These are phyloP conservation scores for Luffia ferchaultella DNA, from an alignment of 2,888 invertebrate genomes.

Conservation along the genomic window DNA sequence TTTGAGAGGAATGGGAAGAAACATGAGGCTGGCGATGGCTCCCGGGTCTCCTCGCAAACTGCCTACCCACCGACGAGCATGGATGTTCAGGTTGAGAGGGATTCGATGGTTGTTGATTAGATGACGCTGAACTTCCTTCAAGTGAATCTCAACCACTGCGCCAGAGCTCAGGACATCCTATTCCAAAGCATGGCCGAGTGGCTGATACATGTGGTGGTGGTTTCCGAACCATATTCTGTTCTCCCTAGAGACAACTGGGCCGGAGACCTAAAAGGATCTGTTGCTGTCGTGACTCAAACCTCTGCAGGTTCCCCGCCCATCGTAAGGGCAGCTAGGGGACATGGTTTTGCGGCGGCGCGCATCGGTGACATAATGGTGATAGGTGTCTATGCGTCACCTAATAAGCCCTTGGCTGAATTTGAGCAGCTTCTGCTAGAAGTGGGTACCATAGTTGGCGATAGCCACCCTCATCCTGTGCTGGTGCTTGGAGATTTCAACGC, in stretches of 20 bases:
- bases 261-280: conserved; percentile 1
- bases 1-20: not conserved
- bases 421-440: too few relatives aligned
- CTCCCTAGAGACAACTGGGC: too few relatives aligned
- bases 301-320: too few relatives aligned
- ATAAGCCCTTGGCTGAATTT: conserved; percentile 13
- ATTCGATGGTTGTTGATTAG: too few relatives aligned
- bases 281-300: conserved; percentile 1
- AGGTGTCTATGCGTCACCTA: conserved; percentile 17
- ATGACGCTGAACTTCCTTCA: not conserved
- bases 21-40: not conserved
- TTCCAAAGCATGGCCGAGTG: conserved; percentile 5
- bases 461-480: too few relatives aligned
- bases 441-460: too few relatives aligned
- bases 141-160: conserved; percentile 5
- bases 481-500: too few relatives aligned
- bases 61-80: not conserved
- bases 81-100: not conserved
- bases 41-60: not conserved
- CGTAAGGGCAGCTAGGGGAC: too few relatives aligned
- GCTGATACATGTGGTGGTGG: conserved; percentile 3
- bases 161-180: conserved; percentile 1
- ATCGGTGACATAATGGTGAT: too few relatives aligned
- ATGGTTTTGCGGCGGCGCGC: too few relatives aligned
- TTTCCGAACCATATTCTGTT: conserved; percentile 5